Evolutionary conservation across 2,888 invertebrate genomes (phyloP), one percentile per base, ranked within the genome.

Genomic region (Crocallis elinguaria): DNA sequence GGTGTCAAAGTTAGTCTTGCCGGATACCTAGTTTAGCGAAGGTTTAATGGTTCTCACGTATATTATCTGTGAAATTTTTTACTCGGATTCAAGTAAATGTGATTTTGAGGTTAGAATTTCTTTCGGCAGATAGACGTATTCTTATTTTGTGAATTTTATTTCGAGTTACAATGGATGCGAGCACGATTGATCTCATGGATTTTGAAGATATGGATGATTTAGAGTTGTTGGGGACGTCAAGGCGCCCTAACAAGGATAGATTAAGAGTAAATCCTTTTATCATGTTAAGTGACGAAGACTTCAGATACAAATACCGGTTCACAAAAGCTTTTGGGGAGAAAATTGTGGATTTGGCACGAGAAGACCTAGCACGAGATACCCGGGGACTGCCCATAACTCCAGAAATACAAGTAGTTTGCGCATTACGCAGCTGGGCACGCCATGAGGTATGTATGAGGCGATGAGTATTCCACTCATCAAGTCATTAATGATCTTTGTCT

Each of bases 371-470:
- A 0, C 4, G 14, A 5, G 43, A 50, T n/a, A 5, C 42, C 25
- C 48, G 43, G 21, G 53, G 43, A 30, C 16, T 25, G 12, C 33
- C 50, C 9, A 2, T 51, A 11, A 21, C 35, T 39, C 42, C 48
- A 1, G 48, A 51, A 48, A 19, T 48, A 7, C 50, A 48, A 39
- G 46, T 51, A 17, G 25, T 29, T 48, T 51, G 48, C 14, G 51
- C 54, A 13, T 45, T 59, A 42, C 35, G 51, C 11, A 45, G 14
- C 27, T 59, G 54, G 54, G 51, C 54, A 38, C 44, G 51, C 0
- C 51, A 58, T 44, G 54, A 51, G 44, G 51, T 51, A 51, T 49
- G 48, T 59, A 7, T 19, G 3, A 19, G 5, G 5, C 5, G 19
- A 19, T 19, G 3, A 4, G 3, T 19, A 4, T 3, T 19, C 3